These are phyloP conservation scores for Tribolium madens DNA, from an alignment of 1,140 invertebrate genomes.

Conservation along the genomic window DNA sequence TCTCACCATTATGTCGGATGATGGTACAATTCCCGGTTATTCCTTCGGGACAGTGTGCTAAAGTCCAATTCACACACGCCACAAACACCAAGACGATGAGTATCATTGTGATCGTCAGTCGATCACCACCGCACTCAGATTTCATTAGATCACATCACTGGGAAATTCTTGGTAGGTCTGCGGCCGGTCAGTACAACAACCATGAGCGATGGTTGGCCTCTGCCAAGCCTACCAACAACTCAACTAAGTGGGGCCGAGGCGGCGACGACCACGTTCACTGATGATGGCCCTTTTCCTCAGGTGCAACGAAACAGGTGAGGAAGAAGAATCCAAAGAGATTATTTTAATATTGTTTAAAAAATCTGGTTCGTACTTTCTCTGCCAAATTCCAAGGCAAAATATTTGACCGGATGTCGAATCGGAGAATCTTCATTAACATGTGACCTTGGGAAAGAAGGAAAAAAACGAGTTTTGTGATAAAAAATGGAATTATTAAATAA, in stretches of 20 bases:
- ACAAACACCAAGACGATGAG: constrained; percentile 1
- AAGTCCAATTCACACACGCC: constrained; percentile 22
- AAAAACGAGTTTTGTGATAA: not conserved
- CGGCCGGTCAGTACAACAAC: constrained; percentile 34
- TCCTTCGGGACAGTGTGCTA: constrained; percentile 36
- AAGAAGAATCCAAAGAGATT: not conserved
- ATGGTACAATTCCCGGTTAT: constrained; percentile 35
- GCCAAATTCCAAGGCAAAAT: not conserved
- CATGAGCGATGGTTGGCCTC: constrained; percentile 38
- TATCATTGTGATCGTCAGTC: constrained; percentile 1
- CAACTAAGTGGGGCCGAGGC: constrained; percentile 32
- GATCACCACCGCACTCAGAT: constrained; percentile 41
- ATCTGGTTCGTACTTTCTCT: too few species aligned
- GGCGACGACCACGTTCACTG: constrained; percentile 1
- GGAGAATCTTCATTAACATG: not conserved
- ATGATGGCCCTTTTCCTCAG: too few species aligned
- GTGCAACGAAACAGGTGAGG: not conserved
- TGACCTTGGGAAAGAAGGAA: not conserved
- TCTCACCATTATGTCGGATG: constrained; percentile 37
- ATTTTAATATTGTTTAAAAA: too few species aligned
- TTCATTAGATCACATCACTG: constrained; percentile 45
- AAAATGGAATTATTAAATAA: too few species aligned
- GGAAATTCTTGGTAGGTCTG: constrained; percentile 41
- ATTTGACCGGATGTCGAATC: not conserved
- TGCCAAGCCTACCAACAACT: constrained; percentile 30